These are phyloP conservation scores for Darevskia nairensis DNA, from an alignment of 2,797 vertebrate species.

Conservation along the genomic window DNA sequence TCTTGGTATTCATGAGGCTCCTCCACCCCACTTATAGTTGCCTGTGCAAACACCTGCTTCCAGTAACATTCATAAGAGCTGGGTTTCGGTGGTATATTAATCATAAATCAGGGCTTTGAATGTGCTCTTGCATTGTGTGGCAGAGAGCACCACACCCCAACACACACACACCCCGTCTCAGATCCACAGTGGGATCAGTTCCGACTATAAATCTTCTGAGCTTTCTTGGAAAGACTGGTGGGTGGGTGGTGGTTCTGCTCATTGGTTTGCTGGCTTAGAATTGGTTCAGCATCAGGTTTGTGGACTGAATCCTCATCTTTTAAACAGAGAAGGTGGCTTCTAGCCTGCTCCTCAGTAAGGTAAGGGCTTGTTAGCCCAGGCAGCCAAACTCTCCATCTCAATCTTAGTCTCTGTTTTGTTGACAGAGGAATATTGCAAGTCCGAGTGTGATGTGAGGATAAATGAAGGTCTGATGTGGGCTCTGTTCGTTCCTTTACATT, in stretches of 20 bases:
- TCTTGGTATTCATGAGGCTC: neutral
- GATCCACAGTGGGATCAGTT: too few relatives aligned
- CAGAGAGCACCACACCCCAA: neutral
- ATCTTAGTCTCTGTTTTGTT: neutral
- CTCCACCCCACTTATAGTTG: neutral
- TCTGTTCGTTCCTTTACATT: neutral
- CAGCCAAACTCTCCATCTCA: neutral
- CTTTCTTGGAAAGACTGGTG: neutral
- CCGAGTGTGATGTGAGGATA: too few relatives aligned
- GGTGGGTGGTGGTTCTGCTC: neutral
- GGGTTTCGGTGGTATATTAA: neutral
- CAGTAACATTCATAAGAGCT: neutral
- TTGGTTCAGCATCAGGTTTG: neutral
- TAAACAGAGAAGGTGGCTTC: neutral
- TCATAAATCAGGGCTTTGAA: neutral
- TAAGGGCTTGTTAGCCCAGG: too few relatives aligned
- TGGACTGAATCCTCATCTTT: neutral
- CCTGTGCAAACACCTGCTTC: neutral
- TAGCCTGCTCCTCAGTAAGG: neutral
- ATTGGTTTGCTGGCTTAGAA: neutral
- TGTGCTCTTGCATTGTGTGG: neutral
- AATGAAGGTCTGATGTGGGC: neutral
- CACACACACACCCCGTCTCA: neutral
- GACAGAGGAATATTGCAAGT: neutral
- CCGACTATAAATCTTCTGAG: neutral